A percentile compares a stretch with the other conserved stretches of the same genome.
Evolutionary conservation across 1,140 invertebrate species (phyloP).

Genomic region (Brachystomella parvula): DNA sequence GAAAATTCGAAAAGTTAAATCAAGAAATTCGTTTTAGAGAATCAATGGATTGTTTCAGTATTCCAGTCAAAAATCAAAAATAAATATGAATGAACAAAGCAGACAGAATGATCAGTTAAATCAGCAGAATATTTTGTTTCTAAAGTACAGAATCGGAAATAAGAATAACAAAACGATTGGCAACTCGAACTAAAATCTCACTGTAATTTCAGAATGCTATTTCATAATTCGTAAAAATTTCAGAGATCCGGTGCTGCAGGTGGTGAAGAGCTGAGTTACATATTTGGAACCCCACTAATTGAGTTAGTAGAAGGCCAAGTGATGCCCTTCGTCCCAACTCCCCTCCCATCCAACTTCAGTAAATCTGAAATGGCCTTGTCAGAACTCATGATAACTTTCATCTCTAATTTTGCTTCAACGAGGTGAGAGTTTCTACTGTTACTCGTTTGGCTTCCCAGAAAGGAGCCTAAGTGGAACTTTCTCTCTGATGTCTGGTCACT

Average conservation of each 20-base stretch:
- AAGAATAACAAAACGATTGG: too few relatives aligned
- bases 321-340: constrained; percentile 35
- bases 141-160: too few relatives aligned
- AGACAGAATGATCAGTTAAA: too few relatives aligned
- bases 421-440: constrained; percentile 52
- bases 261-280: constrained; percentile 81
- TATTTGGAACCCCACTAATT: constrained; percentile 73
- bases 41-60: too few relatives aligned
- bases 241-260: constrained; percentile 75
- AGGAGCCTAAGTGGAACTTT: constrained; percentile 15
- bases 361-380: constrained; percentile 69
- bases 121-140: too few relatives aligned
- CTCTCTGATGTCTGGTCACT: background rate
- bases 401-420: constrained; percentile 78
- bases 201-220: too few relatives aligned
- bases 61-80: too few relatives aligned
- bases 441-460: background rate
- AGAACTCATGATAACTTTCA: constrained; percentile 74
- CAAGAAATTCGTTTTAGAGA: too few relatives aligned
- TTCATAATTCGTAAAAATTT: too few relatives aligned
- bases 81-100: too few relatives aligned
- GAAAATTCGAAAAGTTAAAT: too few relatives aligned
- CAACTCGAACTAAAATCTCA: too few relatives aligned
- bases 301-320: constrained; percentile 46
- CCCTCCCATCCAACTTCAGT: constrained; percentile 66